phyloP scores from a whole-genome alignment of 1,140 invertebrate genomes.

The Hypothenemus hampei region DNA sequence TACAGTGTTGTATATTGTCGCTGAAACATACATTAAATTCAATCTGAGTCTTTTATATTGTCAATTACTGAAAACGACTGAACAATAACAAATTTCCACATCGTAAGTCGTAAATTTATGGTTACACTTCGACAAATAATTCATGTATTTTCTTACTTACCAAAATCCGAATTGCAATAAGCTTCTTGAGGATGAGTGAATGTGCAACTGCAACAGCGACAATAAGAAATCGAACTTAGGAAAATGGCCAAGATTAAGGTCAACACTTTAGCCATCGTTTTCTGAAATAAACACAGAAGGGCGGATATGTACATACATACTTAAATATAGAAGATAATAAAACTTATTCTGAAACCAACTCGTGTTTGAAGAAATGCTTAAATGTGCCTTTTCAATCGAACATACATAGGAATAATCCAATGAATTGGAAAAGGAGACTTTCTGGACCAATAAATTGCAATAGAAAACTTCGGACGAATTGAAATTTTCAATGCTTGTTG shows the following conservation, averaged over 20 bases:
- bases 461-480: too few species aligned
- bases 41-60: conserved; percentile 7
- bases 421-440: too few species aligned
- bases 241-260: conserved; percentile 18
- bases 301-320: too few species aligned
- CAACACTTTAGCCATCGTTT: conserved; percentile 13
- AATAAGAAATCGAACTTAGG: conserved; percentile 8
- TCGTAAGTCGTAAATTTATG: not conserved
- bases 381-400: too few species aligned
- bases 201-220: conserved; percentile 31
- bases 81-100: conserved; percentile 8
- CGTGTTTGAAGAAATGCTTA: too few species aligned
- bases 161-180: conserved; percentile 36
- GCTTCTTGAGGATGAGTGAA: conserved; percentile 31
- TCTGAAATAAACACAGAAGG: conserved; percentile 8
- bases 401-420: too few species aligned
- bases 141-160: conserved; percentile 28
- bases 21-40: too few species aligned
- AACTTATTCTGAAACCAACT: too few species aligned
- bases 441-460: too few species aligned
- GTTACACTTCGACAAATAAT: not conserved
- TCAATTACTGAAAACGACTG: conserved; percentile 10
- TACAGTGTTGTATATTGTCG: too few species aligned
- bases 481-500: too few species aligned
- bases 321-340: too few species aligned